These are phyloP conservation scores for Drosophila affinis DNA, from an alignment of 2,888 invertebrate genomes.

Conservation along the genomic window DNA sequence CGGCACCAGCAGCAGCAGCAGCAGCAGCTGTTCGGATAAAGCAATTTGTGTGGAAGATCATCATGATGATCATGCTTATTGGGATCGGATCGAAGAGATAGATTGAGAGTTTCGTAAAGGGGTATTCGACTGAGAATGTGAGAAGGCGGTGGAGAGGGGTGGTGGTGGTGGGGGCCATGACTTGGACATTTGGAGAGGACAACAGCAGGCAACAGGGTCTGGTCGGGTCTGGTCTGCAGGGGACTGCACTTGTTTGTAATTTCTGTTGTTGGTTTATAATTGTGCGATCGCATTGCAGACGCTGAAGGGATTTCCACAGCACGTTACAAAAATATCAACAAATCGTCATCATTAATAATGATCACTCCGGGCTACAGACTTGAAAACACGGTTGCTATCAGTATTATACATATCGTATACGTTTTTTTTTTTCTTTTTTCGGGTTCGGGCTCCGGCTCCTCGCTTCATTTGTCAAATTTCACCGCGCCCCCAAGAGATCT, in stretches of 20 bases:
- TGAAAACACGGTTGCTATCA: slow-evolving; percentile 47
- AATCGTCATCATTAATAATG: slow-evolving; percentile 84
- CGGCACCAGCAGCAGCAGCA: slow-evolving; percentile 35
- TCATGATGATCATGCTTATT: slow-evolving; percentile 46
- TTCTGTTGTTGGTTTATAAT: slow-evolving; percentile 58
- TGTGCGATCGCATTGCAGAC: slow-evolving; percentile 59
- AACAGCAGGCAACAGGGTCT: slow-evolving; percentile 13
- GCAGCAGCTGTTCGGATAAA: slow-evolving; percentile 52
- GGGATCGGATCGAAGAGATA: slow-evolving; percentile 6
- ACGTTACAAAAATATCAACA: slow-evolving; percentile 83
- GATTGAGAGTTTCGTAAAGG: neutral
- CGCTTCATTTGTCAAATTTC: slow-evolving; percentile 77
- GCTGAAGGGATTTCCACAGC: slow-evolving; percentile 63
- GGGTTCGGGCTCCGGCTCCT: slow-evolving; percentile 39
- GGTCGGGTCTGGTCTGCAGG: slow-evolving; percentile 16
- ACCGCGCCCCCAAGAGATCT: slow-evolving; percentile 63
- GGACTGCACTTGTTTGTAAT: slow-evolving; percentile 75
- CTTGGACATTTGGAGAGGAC: slow-evolving; percentile 50
- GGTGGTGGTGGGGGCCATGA: slow-evolving; percentile 35
- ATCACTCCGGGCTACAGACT: slow-evolving; percentile 73
- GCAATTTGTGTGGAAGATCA: slow-evolving; percentile 71
- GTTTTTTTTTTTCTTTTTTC: slow-evolving; percentile 40
- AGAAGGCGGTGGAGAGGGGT: slow-evolving; percentile 22
- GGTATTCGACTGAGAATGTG: slow-evolving; percentile 10
- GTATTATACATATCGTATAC: slow-evolving; percentile 35